These are phyloP conservation scores for Gerris lacustris DNA, from an alignment of 2,888 invertebrate species.

Conservation along the genomic window DNA sequence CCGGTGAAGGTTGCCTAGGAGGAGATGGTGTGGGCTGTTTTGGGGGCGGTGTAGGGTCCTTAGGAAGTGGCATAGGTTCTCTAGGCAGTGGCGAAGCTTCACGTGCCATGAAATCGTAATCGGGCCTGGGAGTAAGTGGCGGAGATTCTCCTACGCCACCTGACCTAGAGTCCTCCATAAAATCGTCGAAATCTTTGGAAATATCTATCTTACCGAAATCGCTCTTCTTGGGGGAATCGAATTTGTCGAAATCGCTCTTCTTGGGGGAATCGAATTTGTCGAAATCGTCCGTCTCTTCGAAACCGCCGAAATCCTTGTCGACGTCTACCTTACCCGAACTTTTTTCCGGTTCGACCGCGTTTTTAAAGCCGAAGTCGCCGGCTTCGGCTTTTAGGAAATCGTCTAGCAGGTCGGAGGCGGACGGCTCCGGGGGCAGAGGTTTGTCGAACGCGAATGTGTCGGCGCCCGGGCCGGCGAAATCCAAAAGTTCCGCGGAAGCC, in stretches of 20 bases:
- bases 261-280: not conserved
- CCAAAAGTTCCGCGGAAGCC: not conserved
- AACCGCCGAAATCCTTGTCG: not conserved
- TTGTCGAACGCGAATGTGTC: constrained; percentile 30
- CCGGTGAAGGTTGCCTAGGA: not conserved
- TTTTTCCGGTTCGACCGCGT: constrained; percentile 11
- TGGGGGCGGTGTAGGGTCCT: not conserved
- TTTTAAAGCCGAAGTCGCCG: not conserved
- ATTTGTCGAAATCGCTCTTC: not conserved
- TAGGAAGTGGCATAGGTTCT: constrained; percentile 7
- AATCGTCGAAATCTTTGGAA: not conserved
- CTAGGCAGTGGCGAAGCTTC: constrained; percentile 13
- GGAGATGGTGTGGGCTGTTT: not conserved
- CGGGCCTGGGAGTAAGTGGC: not conserved
- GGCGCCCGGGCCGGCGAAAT: constrained; percentile 26
- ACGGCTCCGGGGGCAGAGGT: constrained; percentile 35
- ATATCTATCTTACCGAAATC: not conserved
- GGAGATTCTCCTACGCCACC: not conserved
- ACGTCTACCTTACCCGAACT: constrained; percentile 12
- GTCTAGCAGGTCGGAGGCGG: constrained; percentile 24
- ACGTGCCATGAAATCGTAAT: constrained; percentile 5
- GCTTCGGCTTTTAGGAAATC: constrained; percentile 23
- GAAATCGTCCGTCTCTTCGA: not conserved
- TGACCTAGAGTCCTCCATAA: not conserved
- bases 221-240: not conserved